These are phyloP conservation scores for Macrosiphum euphorbiae DNA, from an alignment of 2,888 invertebrate genomes.

Conservation along the genomic window DNA sequence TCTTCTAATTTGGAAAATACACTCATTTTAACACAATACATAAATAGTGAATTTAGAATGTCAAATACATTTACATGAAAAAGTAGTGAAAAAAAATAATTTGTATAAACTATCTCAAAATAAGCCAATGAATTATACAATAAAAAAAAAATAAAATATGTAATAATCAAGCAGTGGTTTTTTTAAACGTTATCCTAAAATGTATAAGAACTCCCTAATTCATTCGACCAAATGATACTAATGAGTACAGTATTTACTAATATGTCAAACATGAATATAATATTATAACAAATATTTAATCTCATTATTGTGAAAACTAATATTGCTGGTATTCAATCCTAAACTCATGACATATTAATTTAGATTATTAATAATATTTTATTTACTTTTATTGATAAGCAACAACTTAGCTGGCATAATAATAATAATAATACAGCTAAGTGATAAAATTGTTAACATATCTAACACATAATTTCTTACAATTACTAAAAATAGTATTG, in stretches of 20 bases:
- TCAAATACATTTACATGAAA: slow-evolving; percentile 36
- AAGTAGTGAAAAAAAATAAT: neutral
- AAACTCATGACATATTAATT: neutral
- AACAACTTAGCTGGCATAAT: neutral
- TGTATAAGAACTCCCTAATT: slow-evolving; percentile 32
- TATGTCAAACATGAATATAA: slow-evolving; percentile 14
- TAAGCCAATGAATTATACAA: slow-evolving; percentile 26
- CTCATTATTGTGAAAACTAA: slow-evolving; percentile 5
- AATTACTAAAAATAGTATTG: slow-evolving; percentile 16
- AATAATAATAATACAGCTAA: neutral
- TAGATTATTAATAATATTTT: neutral
- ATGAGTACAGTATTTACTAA: slow-evolving; percentile 59
- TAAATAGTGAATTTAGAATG: slow-evolving; percentile 29
- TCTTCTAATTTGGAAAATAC: slow-evolving; percentile 27
- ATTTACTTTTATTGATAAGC: slow-evolving; percentile 18
- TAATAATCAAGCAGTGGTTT: slow-evolving; percentile 31
- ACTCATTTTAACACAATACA: slow-evolving; percentile 38
- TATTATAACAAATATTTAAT: neutral
- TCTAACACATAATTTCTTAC: neutral
- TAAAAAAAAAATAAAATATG: slow-evolving; percentile 10
- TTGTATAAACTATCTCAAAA: slow-evolving; percentile 14
- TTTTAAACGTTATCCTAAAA: neutral
- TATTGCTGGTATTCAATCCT: neutral
- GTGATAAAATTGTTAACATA: neutral
- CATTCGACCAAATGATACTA: slow-evolving; percentile 24